Percentiles rank a stretch among this genome's conserved stretches.
Conservation (phyloP, 2,797 vertebrate genomes). For the Cyprinodon diabolis region DNA sequence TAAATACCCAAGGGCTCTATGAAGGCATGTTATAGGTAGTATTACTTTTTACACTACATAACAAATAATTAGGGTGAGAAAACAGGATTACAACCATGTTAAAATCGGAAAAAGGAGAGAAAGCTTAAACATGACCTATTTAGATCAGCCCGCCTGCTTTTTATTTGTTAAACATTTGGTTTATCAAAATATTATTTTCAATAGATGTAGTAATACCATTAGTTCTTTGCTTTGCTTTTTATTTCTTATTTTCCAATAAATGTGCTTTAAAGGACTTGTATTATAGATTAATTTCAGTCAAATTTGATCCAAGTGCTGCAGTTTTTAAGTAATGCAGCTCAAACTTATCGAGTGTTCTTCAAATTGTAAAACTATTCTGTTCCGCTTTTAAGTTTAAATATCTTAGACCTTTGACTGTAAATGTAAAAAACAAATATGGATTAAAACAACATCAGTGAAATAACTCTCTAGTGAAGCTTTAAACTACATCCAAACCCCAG, state of each 20-base stretch:
- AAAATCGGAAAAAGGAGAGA: background rate
- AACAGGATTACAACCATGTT: background rate
- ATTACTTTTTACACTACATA: background rate
- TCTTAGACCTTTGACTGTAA: too few relatives aligned
- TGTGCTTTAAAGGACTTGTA: background rate
- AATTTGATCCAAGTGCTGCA: background rate
- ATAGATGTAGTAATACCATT: too few relatives aligned
- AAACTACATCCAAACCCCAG: background rate
- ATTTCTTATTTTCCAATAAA: background rate
- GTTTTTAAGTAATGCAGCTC: background rate
- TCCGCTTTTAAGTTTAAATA: too few relatives aligned
- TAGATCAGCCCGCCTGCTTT: background rate
- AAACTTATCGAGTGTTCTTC: too few relatives aligned
- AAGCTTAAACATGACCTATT: background rate
- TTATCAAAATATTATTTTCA: too few relatives aligned
- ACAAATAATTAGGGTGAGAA: background rate
- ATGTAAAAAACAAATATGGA: too few relatives aligned
- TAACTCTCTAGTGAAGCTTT: too few relatives aligned
- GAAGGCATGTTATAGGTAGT: slow-evolving; percentile 2
- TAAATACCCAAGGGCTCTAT: background rate
- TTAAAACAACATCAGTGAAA: too few relatives aligned
- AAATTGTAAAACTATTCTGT: background rate
- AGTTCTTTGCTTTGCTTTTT: too few relatives aligned
- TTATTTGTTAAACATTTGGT: too few relatives aligned
- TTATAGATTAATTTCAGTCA: background rate